Base-by-base conservation (phyloP, 2,797 vertebrate species). In the Babyrousa celebensis region DNA sequence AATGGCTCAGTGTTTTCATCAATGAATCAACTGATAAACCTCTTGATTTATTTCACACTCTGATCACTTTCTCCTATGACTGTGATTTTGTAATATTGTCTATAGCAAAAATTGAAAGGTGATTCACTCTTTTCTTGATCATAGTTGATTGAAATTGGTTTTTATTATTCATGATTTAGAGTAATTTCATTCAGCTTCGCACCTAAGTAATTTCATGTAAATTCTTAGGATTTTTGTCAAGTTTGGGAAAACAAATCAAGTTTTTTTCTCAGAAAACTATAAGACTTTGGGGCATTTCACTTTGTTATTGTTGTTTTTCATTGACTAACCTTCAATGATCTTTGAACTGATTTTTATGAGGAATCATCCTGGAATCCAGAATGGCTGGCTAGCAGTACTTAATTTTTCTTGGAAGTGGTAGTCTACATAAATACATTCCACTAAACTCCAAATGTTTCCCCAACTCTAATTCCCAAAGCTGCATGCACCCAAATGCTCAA, bases 191-290 rank as follows among this genome's bases (percentile, higher is more conserved):
- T 88, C 77, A 85, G 23, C 43, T 67, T 94, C 40, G 82, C 23
- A 70, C 32, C 4, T 29, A 85, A 56, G 32, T 68, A 93, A 93
- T 95, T 94, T 85, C 52, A 84, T 78, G 27, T 89, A 90, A 77
- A 80, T 95, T 79, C 36, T 92, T 94, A 86, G 75, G 14, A 85
- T 91, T 93, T 91, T 85, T 93, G 58, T 89, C 52, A 95, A 65
- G 17, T 86, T 79, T 86, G 11, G 18, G 43, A 40, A 93, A 84
- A 78, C 6, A 89, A 54, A 11, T 86, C 21, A 67, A 14, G 12
- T 16, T 91, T 75, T 20, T 89, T 84, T 82, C n/a, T 48, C 3
- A 54, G 25, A 32, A 23, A 91, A 72, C 29, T 74, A 0, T 82
- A 89, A 93, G 6, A 79, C 86, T 83, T 71, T 12, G 75, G 27